A percentile compares a stretch with the other conserved stretches of the same genome.
These are phyloP conservation scores for Ranitomeya variabilis DNA, from an alignment of 2,113 vertebrate genomes.

Conservation along the genomic window DNA sequence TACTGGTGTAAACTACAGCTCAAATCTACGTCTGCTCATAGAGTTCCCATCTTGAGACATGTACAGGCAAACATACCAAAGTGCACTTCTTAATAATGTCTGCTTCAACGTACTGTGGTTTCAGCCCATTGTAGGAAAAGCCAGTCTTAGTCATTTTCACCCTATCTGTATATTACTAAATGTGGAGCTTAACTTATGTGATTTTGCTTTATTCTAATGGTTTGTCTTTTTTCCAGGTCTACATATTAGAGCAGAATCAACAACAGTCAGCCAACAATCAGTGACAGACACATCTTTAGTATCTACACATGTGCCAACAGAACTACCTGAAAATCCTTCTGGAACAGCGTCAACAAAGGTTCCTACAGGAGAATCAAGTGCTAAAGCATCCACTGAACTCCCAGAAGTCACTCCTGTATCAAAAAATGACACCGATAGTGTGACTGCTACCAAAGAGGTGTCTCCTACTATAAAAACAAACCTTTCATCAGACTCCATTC, in stretches of 20 bases:
- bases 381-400: no score
- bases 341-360: not conserved
- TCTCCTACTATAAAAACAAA: not conserved
- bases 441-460: no score
- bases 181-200: not conserved
- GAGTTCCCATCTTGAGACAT: no score
- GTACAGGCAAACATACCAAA: no score
- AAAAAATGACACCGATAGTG: not conserved
- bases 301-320: not conserved
- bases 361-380: not conserved
- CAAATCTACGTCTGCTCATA: no score
- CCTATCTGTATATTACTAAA: no score
- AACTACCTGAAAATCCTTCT: not conserved
- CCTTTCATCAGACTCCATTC: not conserved
- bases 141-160: no score
- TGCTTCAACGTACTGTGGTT: no score
- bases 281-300: not conserved
- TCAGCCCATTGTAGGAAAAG: no score
- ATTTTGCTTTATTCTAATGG: conserved; percentile 3
- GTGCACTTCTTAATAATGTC: no score
- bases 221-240: conserved; percentile 18
- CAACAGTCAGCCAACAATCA: not conserved
- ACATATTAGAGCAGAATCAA: not conserved
- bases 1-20: no score
- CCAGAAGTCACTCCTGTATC: not conserved